A percentile compares a stretch with the other conserved stretches of the same genome.
Evolutionary conservation across 2,888 invertebrate species (phyloP).

Genomic region (Epicampocera succincta): DNA sequence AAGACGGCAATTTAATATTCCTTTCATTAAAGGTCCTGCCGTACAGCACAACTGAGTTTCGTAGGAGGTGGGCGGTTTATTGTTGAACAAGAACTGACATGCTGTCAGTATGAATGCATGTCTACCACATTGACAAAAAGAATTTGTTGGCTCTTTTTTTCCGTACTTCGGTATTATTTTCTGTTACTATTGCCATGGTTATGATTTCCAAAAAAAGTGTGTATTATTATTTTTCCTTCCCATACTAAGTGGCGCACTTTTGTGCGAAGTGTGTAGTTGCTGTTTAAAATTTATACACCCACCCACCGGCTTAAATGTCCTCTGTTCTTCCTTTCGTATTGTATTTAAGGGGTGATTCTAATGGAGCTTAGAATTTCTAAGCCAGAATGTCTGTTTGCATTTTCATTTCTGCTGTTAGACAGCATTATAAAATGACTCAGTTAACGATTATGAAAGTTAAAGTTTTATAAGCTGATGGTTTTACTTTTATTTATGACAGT

Average conservation of each 20-base stretch:
- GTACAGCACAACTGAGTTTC: neutral
- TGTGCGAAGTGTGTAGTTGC: constrained; percentile 4
- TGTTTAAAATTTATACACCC: constrained; percentile 27
- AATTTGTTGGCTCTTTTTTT: constrained; percentile 3
- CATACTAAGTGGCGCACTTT: neutral
- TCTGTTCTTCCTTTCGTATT: neutral
- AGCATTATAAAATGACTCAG: neutral
- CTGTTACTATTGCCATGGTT: constrained; percentile 38
- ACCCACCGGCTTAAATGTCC: neutral
- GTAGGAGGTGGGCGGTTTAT: constrained; percentile 6
- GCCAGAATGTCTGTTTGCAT: neutral
- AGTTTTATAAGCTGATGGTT: neutral
- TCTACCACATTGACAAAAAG: constrained; percentile 1
- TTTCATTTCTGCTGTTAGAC: neutral
- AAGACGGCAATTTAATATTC: constrained; percentile 67
- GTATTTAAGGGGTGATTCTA: constrained; percentile 14
- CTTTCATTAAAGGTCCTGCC: constrained; percentile 33
- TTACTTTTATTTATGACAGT: constrained; percentile 1
- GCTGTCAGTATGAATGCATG: constrained; percentile 31
- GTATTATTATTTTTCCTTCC: neutral
- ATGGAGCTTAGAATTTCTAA: constrained; percentile 1
- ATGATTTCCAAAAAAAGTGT: constrained; percentile 18
- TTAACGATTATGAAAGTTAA: constrained; percentile 9
- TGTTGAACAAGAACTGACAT: constrained; percentile 42
- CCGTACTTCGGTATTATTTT: constrained; percentile 17